Evolutionary conservation across 2,888 invertebrate genomes (phyloP).

Genomic region (Acanthopleura granulata): DNA sequence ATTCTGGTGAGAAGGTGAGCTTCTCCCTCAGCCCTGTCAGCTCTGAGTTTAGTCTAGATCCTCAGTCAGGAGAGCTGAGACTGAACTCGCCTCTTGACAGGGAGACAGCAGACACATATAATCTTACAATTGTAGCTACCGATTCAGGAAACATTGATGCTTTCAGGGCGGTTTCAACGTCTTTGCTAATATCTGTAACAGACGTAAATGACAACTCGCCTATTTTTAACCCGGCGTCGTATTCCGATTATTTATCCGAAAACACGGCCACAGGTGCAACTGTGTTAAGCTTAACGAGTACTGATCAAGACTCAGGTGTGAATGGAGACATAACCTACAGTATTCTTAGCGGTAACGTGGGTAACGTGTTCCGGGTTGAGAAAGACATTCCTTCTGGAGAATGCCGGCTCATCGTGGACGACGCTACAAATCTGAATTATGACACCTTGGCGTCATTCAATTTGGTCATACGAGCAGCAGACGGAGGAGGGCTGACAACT

Average conservation of each 20-base stretch:
- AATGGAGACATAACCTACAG: constrained; percentile 40
- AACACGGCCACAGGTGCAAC: constrained; percentile 32
- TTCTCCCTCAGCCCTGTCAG: constrained; percentile 28
- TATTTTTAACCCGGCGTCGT: constrained; percentile 47
- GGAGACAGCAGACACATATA: constrained; percentile 36
- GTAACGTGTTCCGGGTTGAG: constrained; percentile 4
- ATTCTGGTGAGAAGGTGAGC: constrained; percentile 20
- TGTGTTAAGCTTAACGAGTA: constrained; percentile 42
- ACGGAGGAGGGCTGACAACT: constrained; percentile 27
- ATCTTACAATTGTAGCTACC: constrained; percentile 36
- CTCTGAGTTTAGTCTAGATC: constrained; percentile 39
- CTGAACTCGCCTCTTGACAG: constrained; percentile 35
- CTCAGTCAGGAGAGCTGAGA: constrained; percentile 34
- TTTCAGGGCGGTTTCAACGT: constrained; percentile 36
- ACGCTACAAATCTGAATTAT: constrained; percentile 22
- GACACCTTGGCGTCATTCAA: constrained; percentile 20
- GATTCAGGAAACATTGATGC: constrained; percentile 35
- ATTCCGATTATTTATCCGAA: constrained; percentile 42
- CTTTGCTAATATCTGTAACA: constrained; percentile 45
- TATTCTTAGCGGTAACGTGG: constrained; percentile 49
- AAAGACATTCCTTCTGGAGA: constrained; percentile 20
- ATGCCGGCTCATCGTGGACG: constrained; percentile 26
- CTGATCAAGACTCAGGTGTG: constrained; percentile 43
- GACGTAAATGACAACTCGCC: constrained; percentile 59
- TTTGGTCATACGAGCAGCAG: constrained; percentile 22